Evolutionary conservation across 2,888 invertebrate genomes (phyloP).

Genomic region (Poecilus cupreus): DNA sequence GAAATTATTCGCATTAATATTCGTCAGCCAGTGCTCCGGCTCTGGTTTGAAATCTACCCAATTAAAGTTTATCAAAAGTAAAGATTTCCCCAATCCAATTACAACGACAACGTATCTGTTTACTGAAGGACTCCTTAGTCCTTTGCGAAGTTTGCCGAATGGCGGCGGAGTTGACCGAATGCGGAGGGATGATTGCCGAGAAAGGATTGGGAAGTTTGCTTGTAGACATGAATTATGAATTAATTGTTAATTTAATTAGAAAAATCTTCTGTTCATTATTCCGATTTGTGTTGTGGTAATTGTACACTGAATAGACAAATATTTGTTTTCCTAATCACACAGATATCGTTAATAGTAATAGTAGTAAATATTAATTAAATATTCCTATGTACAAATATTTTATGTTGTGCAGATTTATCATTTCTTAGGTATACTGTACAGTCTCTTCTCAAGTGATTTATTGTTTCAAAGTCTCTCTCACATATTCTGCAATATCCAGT

Average conservation of each 20-base stretch:
- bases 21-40: slow-evolving; percentile 38
- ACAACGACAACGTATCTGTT: slow-evolving; percentile 52
- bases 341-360: no score
- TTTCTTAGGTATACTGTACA: no score
- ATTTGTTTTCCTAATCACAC: no score
- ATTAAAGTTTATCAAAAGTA: slow-evolving; percentile 59
- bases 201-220: slow-evolving; percentile 10
- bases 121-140: slow-evolving; percentile 31
- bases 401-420: no score
- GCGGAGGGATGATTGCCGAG: neutral
- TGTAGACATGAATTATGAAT: slow-evolving; percentile 40
- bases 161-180: slow-evolving; percentile 1
- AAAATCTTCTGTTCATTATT: slow-evolving; percentile 11
- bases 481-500: no score
- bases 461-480: no score
- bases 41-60: slow-evolving; percentile 51
- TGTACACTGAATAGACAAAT: no score
- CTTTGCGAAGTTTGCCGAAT: slow-evolving; percentile 19
- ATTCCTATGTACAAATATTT: no score
- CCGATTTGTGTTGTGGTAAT: neutral
- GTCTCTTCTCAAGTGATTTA: no score
- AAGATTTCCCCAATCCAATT: slow-evolving; percentile 58
- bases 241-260: slow-evolving; percentile 34
- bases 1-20: slow-evolving; percentile 49
- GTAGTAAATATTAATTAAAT: no score